phyloP scores from a whole-genome alignment of 2,113 vertebrate species.

The Aplodontia rufa region DNA sequence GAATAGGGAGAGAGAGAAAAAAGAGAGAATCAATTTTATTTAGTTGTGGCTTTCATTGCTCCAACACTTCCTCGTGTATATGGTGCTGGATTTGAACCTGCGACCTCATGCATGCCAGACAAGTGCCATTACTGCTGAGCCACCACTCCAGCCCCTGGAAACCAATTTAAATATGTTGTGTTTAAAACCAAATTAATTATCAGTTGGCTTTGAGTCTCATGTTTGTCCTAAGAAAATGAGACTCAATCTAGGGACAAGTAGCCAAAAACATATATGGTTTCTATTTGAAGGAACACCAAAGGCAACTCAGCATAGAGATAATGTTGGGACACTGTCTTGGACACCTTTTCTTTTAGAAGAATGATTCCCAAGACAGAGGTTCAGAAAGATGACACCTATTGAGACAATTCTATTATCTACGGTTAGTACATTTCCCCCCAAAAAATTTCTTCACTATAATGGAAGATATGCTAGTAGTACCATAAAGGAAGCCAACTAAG shows the following conservation, averaged over 20 bases:
- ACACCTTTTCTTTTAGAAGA: neutral
- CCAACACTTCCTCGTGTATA: no score
- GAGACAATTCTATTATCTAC: neutral
- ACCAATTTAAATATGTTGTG: neutral
- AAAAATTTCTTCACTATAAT: neutral
- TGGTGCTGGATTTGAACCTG: no score
- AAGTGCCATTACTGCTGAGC: no score
- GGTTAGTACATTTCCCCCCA: neutral
- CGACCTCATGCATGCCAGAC: no score
- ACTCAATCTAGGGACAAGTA: neutral
- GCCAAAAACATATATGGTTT: neutral
- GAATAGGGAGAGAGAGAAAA: no score
- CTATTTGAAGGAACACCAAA: neutral
- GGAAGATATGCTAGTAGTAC: no score
- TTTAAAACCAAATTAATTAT: neutral
- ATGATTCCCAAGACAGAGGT: neutral
- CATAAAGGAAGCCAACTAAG: neutral
- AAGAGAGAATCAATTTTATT: no score
- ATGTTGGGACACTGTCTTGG: neutral
- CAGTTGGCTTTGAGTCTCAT: neutral
- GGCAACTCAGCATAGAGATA: neutral
- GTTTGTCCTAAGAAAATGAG: neutral
- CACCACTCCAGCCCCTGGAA: no score
- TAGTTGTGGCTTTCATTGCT: no score
- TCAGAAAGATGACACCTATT: neutral